phyloP scores from a whole-genome alignment of 2,888 invertebrate species.

The Ichneumon xanthorius region DNA sequence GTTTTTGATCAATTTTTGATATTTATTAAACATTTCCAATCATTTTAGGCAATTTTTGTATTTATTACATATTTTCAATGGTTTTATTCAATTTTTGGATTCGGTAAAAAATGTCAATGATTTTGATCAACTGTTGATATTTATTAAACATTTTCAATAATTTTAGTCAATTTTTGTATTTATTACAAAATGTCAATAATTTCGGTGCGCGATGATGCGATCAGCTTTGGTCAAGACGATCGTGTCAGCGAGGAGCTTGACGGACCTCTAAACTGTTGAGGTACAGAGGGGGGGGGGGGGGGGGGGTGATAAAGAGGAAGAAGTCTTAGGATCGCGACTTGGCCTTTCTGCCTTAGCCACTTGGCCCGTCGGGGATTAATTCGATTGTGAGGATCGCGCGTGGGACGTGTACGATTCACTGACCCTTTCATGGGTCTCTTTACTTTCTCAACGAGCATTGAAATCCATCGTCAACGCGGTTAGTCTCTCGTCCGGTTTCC shows the following conservation, averaged over 20 bases:
- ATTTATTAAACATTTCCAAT: neutral
- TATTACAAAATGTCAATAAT: too few relatives aligned
- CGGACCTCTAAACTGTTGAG: constrained; percentile 11
- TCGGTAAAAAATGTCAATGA: too few relatives aligned
- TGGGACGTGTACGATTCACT: constrained; percentile 63
- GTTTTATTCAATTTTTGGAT: too few relatives aligned
- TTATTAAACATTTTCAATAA: neutral
- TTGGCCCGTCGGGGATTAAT: constrained; percentile 54
- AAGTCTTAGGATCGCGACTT: constrained; percentile 25
- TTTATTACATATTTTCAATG: neutral
- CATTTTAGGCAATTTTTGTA: neutral
- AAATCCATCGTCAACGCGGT: constrained; percentile 55
- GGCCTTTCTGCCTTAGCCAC: constrained; percentile 38
- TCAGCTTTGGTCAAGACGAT: too few relatives aligned
- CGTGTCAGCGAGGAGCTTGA: neutral
- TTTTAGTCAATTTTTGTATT: too few relatives aligned
- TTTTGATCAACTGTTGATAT: neutral
- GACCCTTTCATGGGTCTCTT: constrained; percentile 46
- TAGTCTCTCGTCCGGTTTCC: constrained; percentile 15
- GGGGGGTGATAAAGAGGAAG: constrained; percentile 4
- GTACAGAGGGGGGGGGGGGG: neutral
- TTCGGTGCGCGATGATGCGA: too few relatives aligned
- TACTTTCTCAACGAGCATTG: constrained; percentile 56
- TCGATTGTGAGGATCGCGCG: constrained; percentile 62
- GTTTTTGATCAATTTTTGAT: neutral